Conservation (phyloP, 2,113 vertebrate species). For the Atrichornis clamosus region DNA sequence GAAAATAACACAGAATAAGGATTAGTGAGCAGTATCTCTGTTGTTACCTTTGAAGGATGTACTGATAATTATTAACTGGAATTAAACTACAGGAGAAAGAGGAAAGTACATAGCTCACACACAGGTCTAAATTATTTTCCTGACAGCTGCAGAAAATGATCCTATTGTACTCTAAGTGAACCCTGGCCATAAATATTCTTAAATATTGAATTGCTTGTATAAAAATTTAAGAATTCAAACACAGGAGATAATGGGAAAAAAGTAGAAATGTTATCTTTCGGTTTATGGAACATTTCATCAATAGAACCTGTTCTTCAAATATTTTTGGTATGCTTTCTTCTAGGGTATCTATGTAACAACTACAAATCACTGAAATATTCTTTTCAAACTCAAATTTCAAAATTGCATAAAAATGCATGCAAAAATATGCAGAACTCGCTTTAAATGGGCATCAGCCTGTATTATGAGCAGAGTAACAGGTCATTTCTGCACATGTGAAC, state of each 20-base stretch:
- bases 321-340: neutral
- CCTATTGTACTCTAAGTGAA: neutral
- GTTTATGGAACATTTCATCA: neutral
- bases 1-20: neutral
- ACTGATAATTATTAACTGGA: neutral
- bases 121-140: neutral
- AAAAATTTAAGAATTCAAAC: neutral
- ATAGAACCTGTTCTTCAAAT: neutral
- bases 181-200: neutral
- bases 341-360: neutral
- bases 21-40: neutral
- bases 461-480: neutral
- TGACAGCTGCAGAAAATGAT: neutral
- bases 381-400: neutral
- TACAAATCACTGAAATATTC: neutral
- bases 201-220: neutral
- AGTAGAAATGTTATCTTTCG: neutral
- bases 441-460: neutral
- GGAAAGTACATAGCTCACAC: neutral
- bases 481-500: neutral
- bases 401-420: fast-evolving
- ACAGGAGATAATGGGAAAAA: neutral
- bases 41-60: neutral
- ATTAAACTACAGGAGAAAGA: neutral
- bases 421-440: neutral